Conservation (phyloP, 2,888 invertebrate genomes). For the Nebria salina region DNA sequence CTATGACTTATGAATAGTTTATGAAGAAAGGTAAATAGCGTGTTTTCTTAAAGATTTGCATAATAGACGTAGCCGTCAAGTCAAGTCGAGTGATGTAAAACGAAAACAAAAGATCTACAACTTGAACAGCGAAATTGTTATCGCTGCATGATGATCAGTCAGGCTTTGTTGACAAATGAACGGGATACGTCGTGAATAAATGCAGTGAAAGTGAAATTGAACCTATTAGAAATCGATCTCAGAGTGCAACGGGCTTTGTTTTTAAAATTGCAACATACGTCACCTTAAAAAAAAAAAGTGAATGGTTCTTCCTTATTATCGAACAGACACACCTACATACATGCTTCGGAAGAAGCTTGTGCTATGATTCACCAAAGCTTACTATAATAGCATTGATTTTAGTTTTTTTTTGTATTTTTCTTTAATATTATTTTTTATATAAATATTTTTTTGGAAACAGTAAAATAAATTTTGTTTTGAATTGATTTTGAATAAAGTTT, state of each 20-base stretch:
- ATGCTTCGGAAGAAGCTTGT: too few relatives aligned
- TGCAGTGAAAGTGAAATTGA: constrained; percentile 48
- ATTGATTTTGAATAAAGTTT: too few relatives aligned
- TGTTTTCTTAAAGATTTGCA: constrained; percentile 10
- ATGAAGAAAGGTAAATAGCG: background rate
- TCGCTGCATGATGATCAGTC: constrained; percentile 30
- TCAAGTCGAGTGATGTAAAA: constrained; percentile 11
- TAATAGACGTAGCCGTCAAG: constrained; percentile 5
- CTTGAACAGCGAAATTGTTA: constrained; percentile 27
- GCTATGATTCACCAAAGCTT: too few relatives aligned
- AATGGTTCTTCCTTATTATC: background rate
- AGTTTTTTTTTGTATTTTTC: too few relatives aligned
- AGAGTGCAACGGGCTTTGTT: constrained; percentile 48
- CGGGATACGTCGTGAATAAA: constrained; percentile 45
- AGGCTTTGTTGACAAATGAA: constrained; percentile 43
- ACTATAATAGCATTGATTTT: too few relatives aligned
- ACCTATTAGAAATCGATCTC: constrained; percentile 51
- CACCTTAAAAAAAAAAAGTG: background rate
- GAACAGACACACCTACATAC: background rate
- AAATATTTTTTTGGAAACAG: too few relatives aligned
- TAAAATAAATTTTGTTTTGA: too few relatives aligned
- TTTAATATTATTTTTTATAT: too few relatives aligned
- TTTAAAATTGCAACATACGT: constrained; percentile 8
- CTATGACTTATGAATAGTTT: background rate
- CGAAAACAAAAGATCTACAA: constrained; percentile 31